These are phyloP conservation scores for Brachylomia viminalis DNA, from an alignment of 2,888 invertebrate species.

Conservation along the genomic window DNA sequence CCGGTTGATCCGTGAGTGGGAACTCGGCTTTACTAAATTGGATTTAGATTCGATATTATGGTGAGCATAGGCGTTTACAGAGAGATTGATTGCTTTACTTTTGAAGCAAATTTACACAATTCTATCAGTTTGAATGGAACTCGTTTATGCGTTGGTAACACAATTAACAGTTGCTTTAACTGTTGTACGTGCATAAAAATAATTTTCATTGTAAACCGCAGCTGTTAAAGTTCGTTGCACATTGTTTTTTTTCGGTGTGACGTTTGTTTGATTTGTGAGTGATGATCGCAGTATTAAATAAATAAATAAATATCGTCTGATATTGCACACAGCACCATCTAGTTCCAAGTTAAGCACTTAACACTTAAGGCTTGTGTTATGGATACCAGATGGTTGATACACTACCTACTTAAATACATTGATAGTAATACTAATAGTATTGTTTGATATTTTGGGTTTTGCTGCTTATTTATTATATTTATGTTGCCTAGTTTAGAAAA, in stretches of 20 bases:
- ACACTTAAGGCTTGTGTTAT: too few species aligned
- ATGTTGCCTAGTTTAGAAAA: background rate
- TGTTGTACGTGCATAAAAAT: slow-evolving; percentile 14
- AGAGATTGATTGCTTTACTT: slow-evolving; percentile 62
- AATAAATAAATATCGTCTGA: too few species aligned
- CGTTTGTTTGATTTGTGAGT: slow-evolving; percentile 6
- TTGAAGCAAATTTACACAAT: slow-evolving; percentile 45
- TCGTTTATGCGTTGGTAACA: slow-evolving; percentile 53
- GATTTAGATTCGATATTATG: slow-evolving; percentile 63
- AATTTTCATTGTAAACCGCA: slow-evolving; percentile 8
- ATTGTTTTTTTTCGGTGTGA: background rate
- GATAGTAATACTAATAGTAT: too few species aligned
- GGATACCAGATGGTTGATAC: too few species aligned
- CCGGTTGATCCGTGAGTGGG: slow-evolving; percentile 56
- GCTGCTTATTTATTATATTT: background rate
- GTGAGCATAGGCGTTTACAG: slow-evolving; percentile 56
- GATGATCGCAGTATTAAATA: too few species aligned
- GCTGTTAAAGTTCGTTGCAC: background rate
- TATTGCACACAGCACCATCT: too few species aligned
- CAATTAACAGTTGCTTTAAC: slow-evolving; percentile 45
- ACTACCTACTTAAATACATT: too few species aligned
- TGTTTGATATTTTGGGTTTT: background rate
- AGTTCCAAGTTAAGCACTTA: too few species aligned
- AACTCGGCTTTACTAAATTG: slow-evolving; percentile 58
- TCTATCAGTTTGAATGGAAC: slow-evolving; percentile 31